Evolutionary conservation across 1,140 invertebrate genomes (phyloP), one percentile per base, ranked within the genome.

Genomic region (Hypsibius dujardini): DNA sequence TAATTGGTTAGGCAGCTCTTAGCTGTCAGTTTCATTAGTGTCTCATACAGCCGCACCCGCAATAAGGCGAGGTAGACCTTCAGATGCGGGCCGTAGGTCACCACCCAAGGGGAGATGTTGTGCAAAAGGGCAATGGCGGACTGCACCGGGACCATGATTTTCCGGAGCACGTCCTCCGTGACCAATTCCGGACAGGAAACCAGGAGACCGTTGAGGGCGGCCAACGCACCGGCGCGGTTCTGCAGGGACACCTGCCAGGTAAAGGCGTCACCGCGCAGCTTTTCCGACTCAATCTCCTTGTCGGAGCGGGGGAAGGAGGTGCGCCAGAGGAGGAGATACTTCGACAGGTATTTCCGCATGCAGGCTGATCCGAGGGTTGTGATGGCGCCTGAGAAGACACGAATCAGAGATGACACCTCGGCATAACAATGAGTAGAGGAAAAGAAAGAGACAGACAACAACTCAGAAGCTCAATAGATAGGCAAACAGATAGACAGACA

Each of bases 201-300:
- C 2, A 98, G 78, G 77, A 98, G 90, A 78, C 92, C 95, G 76
- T 95, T 87, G 85, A 98, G 90, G 0, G 91, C 89, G 15, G 92
- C 92, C 1, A 99, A 79, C 12, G 95, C 95, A 0, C 95, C 95
- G 15, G 95, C 90, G 71, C 95, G 83, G 15, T 92, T 92, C 83
- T 98, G 94, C 67, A 99, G 80, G 1, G 94, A 95, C 40, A 98
- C 90, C 84, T 97, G 93, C 95, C 95, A 98, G 59, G 95, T 98
- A 78, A 98, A 98, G 0, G 92, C 89, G 83, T 98, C 95, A 2
- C 95, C 95, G 72, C 95, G 84, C 0, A 90, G 89, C 78, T 96
- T 97, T 81, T 98, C 95, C 2, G 90, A 92, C 77, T 98, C 95
- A 42, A 98, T 82, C 79, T 98, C 94, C 77, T 95, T 95, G 46